Evolutionary conservation across 2,797 vertebrate species (phyloP).

Genomic region (Uromys caudimaculatus): DNA sequence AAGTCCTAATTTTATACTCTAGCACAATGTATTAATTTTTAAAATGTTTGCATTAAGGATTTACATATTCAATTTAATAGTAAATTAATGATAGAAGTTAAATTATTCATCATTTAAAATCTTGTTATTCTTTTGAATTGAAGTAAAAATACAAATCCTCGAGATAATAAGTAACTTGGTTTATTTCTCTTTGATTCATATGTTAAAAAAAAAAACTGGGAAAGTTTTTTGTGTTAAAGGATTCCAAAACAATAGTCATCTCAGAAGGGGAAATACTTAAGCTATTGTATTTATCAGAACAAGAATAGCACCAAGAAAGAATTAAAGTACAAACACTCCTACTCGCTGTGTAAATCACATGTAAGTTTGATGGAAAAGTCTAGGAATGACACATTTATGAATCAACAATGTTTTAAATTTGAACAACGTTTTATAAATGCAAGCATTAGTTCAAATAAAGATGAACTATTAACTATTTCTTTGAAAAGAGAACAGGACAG

Average conservation of each 20-base stretch:
- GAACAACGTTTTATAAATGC: conserved; percentile 63
- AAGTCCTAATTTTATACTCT: conserved; percentile 58
- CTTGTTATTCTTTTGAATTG: conserved; percentile 14
- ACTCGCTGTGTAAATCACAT: conserved; percentile 68
- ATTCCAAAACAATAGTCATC: conserved; percentile 68
- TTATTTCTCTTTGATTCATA: conserved; percentile 82
- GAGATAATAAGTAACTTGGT: conserved; percentile 70
- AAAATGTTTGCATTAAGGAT: conserved; percentile 61
- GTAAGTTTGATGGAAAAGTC: conserved; percentile 60
- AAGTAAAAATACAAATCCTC: conserved; percentile 83
- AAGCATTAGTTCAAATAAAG: conserved; percentile 54
- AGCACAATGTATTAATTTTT: conserved; percentile 42
- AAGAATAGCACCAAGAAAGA: conserved; percentile 76
- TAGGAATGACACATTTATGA: conserved; percentile 58
- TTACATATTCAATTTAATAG: conserved; percentile 54
- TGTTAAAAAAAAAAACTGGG: conserved; percentile 56
- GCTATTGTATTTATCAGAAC: conserved; percentile 60
- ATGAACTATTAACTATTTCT: conserved; percentile 64
- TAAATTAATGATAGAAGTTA: conserved; percentile 50
- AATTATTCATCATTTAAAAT: conserved; percentile 60
- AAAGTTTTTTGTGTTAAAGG: conserved; percentile 60
- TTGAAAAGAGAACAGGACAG: conserved; percentile 54
- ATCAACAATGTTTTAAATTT: conserved; percentile 67
- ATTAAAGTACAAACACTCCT: conserved; percentile 73
- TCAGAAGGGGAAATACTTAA: conserved; percentile 63